These are phyloP conservation scores for Manacus vitellinus DNA, from an alignment of 2,113 vertebrate genomes.

Conservation along the genomic window DNA sequence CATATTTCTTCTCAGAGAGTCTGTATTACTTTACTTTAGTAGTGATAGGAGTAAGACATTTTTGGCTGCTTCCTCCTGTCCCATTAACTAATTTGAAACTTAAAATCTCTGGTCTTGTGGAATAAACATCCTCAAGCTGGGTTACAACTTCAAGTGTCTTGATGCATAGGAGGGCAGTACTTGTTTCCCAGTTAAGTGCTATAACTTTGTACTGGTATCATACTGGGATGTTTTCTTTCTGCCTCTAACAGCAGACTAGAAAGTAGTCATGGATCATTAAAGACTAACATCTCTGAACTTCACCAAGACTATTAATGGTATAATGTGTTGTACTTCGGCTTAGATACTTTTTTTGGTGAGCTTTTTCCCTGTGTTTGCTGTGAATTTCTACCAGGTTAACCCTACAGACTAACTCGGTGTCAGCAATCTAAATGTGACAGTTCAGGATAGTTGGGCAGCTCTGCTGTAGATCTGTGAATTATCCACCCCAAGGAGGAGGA, in stretches of 20 bases:
- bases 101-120: neutral
- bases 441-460: neutral
- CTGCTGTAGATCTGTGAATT: neutral
- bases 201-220: neutral
- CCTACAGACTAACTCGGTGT: neutral
- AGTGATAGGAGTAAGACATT: neutral
- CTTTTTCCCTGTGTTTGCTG: neutral
- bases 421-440: neutral
- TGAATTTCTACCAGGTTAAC: neutral
- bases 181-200: neutral
- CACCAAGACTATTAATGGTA: neutral
- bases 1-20: neutral
- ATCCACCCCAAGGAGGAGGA: neutral
- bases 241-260: neutral
- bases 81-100: neutral
- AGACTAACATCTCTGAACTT: neutral
- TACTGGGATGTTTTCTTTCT: neutral
- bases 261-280: neutral
- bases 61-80: neutral
- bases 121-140: neutral
- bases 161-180: neutral
- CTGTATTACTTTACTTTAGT: neutral
- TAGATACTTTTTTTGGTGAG: neutral
- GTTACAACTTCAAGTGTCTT: accelerated
- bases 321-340: neutral